These are phyloP conservation scores for Lasioglossum oenotherae DNA, from an alignment of 2,888 invertebrate genomes.

Conservation along the genomic window DNA sequence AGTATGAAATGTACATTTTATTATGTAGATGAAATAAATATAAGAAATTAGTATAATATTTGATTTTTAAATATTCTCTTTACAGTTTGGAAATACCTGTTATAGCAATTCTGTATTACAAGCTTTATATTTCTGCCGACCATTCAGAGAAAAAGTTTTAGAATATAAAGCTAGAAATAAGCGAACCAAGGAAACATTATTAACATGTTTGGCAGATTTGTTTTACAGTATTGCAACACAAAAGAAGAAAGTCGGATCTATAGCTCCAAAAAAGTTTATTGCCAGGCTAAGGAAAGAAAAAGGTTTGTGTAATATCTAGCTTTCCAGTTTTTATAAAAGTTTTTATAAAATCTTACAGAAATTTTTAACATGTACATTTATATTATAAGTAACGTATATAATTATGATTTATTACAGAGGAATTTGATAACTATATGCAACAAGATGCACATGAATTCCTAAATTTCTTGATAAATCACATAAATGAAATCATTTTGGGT, in stretches of 20 bases:
- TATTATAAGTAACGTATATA: background rate
- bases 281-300: conserved; percentile 99
- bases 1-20: conserved; percentile 84
- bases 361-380: background rate
- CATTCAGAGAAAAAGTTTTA: conserved; percentile 99
- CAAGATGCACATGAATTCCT: conserved; percentile 99
- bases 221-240: conserved; percentile 99
- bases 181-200: conserved; percentile 97
- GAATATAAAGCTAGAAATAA: conserved; percentile 99
- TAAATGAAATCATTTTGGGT: conserved; percentile 98
- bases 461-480: conserved; percentile 99
- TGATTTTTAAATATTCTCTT: conserved; percentile 67
- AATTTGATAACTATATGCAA: conserved; percentile 99
- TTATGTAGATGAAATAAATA: background rate
- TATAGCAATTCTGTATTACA: conserved; percentile 99
- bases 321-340: conserved; percentile 14
- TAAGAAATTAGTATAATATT: conserved; percentile 2
- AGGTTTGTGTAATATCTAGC: conserved; percentile 86
- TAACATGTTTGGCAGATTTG: conserved; percentile 99
- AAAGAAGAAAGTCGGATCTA: conserved; percentile 99
- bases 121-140: conserved; percentile 99
- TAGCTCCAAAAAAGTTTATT: conserved; percentile 99
- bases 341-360: conserved; percentile 2
- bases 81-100: conserved; percentile 99
- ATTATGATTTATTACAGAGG: conserved; percentile 88